Evolutionary conservation across 2,113 vertebrate species (phyloP).

Genomic region (Pelvicachromis taeniatus): DNA sequence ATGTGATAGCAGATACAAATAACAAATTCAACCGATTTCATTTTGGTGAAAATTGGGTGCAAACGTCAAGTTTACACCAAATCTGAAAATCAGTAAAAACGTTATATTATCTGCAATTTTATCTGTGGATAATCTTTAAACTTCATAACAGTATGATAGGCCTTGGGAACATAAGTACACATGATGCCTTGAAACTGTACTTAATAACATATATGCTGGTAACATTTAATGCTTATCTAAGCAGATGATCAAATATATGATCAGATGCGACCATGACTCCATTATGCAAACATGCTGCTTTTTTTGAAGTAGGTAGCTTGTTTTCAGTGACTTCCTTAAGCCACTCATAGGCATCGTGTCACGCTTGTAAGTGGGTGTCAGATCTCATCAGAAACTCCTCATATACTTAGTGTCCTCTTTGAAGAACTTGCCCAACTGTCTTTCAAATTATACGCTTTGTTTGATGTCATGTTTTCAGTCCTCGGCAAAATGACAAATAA

Average conservation of each 20-base stretch:
- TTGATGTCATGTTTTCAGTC: background rate
- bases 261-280: background rate
- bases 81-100: background rate
- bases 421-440: background rate
- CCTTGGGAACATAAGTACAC: background rate
- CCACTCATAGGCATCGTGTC: background rate
- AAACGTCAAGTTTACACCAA: background rate
- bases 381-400: background rate
- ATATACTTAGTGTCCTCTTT: background rate
- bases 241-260: background rate
- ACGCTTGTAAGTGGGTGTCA: background rate
- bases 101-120: background rate
- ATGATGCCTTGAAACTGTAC: background rate
- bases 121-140: background rate
- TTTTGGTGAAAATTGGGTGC: background rate
- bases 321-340: background rate
- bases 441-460: background rate
- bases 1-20: background rate
- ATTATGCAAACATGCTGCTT: background rate
- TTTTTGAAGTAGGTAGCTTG: background rate
- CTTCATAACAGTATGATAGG: background rate
- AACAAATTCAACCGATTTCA: background rate
- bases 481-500: background rate
- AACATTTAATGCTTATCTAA: background rate
- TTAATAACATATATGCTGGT: background rate